Evolutionary conservation across 2,888 invertebrate species (phyloP), one percentile per base, ranked within the genome.

Genomic region (Neoitamus cyanurus): DNA sequence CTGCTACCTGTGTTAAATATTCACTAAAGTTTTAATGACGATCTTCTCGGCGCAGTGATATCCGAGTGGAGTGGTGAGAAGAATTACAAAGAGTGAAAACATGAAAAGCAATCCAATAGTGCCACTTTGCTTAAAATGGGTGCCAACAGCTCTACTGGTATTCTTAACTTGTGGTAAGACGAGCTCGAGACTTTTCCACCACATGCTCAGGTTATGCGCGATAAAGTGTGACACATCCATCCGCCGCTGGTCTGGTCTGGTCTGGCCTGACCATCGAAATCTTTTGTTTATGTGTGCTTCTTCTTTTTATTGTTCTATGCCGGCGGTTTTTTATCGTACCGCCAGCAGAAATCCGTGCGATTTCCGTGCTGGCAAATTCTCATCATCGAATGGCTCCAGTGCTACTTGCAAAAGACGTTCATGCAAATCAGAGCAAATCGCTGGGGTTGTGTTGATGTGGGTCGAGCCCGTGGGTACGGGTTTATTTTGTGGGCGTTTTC

Each of bases 401-500:
- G 7, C 15, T 11, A 73, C 7, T 73, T 36, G 11, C 20, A 72
- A 31, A 20, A 36, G 15, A 73, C 36, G 25, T 36, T 73, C 58
- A 58, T 25, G 58, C 58, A 58, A 58, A 58, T 58, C 58, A 58
- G 58, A 58, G 25, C 58, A 58, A 34, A 20, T 36, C 73, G 20
- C n/a, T 73, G 31, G 73, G 7, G 20, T 34, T 73, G 73, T 73
- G 73, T 34, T 31, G 20, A 73, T 73, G 73, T 73, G 73, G 73
- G 73, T 73, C 73, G 73, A 31, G 36, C 36, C 36, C 73, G 36
- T 36, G 31, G 73, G 20, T 58, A 58, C 58, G 7, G 7, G 31
- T 34, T 73, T 73, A 73, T 73, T 73, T 73, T 34, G 73, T 73
- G 73, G 73, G 73, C 36, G 73, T 73, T 73, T 4, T 73, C 73